Base-by-base conservation (phyloP, 1,140 invertebrate genomes). In the Lepidotrigona ventralis region DNA sequence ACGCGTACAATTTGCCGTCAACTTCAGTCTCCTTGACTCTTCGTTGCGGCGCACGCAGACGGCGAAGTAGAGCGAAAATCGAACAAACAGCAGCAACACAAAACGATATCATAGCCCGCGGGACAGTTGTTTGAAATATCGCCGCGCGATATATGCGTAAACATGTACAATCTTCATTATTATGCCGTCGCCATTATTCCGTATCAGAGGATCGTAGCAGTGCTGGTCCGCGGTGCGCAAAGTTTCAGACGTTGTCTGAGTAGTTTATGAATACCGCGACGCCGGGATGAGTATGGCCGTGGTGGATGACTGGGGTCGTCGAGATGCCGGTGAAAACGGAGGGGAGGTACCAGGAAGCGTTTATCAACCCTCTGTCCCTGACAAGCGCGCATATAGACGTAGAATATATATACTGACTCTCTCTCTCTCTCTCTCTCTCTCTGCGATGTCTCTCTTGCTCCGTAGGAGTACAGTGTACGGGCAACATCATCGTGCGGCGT, bases 211-310 rank as follows among this genome's bases (percentile, higher is more conserved):
- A 86, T 87, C 81, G 81, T 33, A 33, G 33, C 33, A 33, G 33
- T 33, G 33, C 66, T 81, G 72, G 81, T 76, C 71, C 66, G 81
- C 64, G 79, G 58, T 54, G 60, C 51, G 83, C 70, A 90, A 91
- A 91, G 89, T 91, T 91, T 83, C 78, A 77, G 87, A 90, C 90
- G 79, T 85, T 86, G 89, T 88, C 89, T 89, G 88, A 88, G 85
- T 90, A 90, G 90, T 91, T 91, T 91, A 88, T 90, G 90, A 91
- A 90, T 90, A 84, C 87, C 84, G 60, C 72, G 79, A 88, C 87
- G 79, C 73, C 56, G 76, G 83, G 81, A 84, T 86, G 90, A 91
- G 90, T 90, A 86, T 89, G 83, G 74, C 73, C 58, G 76, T 23
- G 58, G 58, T 23, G 77, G 54, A 68, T 75, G 68, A 78, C 26